phyloP scores from a whole-genome alignment of 2,113 vertebrate species.

The Leptosomus discolor region DNA sequence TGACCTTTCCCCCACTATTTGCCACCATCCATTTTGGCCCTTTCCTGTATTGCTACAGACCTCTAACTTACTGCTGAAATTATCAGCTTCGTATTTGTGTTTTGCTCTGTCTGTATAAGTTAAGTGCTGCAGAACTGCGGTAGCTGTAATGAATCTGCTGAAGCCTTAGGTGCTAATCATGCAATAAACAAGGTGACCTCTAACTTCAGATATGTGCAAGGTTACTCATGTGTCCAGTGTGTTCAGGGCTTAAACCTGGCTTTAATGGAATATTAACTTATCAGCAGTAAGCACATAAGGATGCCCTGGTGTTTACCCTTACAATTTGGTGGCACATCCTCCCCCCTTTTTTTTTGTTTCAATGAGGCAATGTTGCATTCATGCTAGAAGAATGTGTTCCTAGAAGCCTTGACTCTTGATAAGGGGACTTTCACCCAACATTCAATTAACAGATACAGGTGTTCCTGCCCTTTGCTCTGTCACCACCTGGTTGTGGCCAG shows the following conservation, averaged over 20 bases:
- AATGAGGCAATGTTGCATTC: not conserved
- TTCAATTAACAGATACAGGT: not conserved
- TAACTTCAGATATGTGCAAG: not conserved
- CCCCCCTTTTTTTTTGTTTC: not conserved
- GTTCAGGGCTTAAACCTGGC: not conserved
- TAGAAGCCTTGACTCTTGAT: not conserved
- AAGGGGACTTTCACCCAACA: not conserved
- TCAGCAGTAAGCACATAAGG: not conserved
- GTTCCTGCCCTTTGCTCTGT: not conserved
- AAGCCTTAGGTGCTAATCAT: not conserved
- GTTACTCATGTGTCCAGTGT: not conserved
- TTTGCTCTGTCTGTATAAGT: not conserved
- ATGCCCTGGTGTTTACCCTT: not conserved
- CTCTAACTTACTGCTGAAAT: not conserved
- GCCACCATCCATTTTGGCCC: conserved; percentile 16
- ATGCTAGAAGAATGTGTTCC: not conserved
- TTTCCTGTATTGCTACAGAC: not conserved
- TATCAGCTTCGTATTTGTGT: not conserved
- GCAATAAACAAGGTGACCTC: not conserved
- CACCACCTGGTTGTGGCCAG: not conserved
- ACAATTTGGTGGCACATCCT: not conserved
- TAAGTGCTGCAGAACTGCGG: not conserved
- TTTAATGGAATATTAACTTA: not conserved
- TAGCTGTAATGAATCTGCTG: accelerated
- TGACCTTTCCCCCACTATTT: conserved; percentile 57